Percentiles rank a stretch among this genome's conserved stretches.
Evolutionary conservation across 2,113 vertebrate genomes (phyloP).

Genomic region (Nestor notabilis): DNA sequence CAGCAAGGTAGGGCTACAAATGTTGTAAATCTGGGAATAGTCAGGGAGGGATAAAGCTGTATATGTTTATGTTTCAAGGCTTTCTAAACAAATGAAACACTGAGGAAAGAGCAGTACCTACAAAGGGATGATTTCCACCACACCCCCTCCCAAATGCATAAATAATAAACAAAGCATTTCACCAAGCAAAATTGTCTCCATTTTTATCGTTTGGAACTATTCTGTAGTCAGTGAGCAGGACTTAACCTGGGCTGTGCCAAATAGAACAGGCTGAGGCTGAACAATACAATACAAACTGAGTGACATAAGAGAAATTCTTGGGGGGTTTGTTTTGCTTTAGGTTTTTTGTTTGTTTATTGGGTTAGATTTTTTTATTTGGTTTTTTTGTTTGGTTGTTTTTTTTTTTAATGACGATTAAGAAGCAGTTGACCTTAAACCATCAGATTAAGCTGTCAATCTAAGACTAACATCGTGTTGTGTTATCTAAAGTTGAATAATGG

Average conservation of each 20-base stretch:
- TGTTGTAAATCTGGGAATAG: not conserved
- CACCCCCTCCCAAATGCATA: too few species aligned
- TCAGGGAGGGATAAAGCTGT: not conserved
- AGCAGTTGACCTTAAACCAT: not conserved
- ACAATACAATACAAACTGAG: not conserved
- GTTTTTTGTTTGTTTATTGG: not conserved
- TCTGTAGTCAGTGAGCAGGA: not conserved
- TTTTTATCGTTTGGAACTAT: not conserved
- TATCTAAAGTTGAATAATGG: not conserved
- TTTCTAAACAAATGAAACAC: not conserved
- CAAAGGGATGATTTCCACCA: not conserved
- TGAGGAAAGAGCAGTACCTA: not conserved
- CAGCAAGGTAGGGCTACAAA: not conserved
- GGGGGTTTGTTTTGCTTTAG: not conserved
- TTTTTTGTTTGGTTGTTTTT: not conserved
- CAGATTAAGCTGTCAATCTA: not conserved
- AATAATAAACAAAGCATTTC: not conserved
- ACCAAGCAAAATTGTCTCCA: not conserved
- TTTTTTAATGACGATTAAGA: not conserved
- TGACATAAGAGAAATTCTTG: not conserved
- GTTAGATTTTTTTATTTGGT: not conserved
- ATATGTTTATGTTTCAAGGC: not conserved
- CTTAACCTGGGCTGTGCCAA: not conserved
- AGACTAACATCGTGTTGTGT: not conserved
- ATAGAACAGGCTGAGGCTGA: not conserved